phyloP scores from a whole-genome alignment of 2,797 vertebrate genomes.

The Hydrolagus colliei region DNA sequence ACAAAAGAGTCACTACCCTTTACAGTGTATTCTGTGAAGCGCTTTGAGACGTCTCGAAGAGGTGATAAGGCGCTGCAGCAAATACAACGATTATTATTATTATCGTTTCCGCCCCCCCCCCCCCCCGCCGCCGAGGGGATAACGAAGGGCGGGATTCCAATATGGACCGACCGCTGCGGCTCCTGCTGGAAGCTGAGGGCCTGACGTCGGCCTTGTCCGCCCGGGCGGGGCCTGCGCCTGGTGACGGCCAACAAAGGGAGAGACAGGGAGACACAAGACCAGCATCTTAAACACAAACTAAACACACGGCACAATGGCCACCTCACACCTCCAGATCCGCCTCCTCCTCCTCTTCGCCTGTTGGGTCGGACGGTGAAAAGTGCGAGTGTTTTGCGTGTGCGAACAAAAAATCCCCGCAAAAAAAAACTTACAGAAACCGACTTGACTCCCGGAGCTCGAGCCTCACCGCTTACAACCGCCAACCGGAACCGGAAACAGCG shows the following conservation, averaged over 20 bases:
- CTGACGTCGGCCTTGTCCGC: no score
- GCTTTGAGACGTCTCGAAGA: no score
- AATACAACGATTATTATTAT: no score
- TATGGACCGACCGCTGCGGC: no score
- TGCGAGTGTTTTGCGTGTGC: no score
- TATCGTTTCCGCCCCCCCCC: no score
- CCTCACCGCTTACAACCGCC: background rate
- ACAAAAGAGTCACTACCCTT: no score
- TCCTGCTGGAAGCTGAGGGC: no score
- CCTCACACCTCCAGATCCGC: background rate
- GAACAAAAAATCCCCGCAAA: background rate
- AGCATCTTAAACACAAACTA: background rate
- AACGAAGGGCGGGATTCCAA: no score
- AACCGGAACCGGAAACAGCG: background rate
- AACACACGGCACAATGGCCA: background rate
- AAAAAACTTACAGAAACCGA: background rate
- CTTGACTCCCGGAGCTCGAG: background rate
- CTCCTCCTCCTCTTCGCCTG: fast-evolving
- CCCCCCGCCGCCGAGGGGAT: no score
- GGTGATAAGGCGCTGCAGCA: no score
- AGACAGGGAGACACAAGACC: background rate
- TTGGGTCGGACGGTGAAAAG: background rate
- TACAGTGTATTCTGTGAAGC: no score
- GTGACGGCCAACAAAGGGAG: background rate
- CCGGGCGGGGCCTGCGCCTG: background rate